phyloP scores from a whole-genome alignment of 1,140 invertebrate genomes.

The Lysiphlebus fabarum region DNA sequence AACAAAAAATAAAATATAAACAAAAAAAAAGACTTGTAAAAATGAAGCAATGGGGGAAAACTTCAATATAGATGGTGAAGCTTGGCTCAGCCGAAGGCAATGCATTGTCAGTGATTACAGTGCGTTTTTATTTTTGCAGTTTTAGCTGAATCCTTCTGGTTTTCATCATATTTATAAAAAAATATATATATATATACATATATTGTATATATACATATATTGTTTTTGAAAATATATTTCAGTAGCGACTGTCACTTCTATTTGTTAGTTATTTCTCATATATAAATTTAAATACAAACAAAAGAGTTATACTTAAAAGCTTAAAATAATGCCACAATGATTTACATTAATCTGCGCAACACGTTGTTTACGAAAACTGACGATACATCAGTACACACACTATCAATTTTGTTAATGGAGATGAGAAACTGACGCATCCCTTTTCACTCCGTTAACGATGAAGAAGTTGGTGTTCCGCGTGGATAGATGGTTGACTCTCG shows the following conservation, averaged over 20 bases:
- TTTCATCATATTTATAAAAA: no score
- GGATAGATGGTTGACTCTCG: slow-evolving; percentile 16
- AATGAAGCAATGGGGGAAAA: slow-evolving; percentile 18
- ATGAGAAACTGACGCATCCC: slow-evolving; percentile 23
- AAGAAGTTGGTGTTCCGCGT: slow-evolving; percentile 10
- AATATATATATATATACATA: no score
- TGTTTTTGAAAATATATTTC: no score
- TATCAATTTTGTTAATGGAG: slow-evolving; percentile 31
- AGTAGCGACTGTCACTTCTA: no score
- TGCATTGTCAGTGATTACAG: slow-evolving; percentile 45
- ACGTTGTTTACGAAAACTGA: slow-evolving; percentile 14
- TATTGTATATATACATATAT: no score
- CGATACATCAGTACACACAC: slow-evolving; percentile 2
- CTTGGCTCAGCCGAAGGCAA: slow-evolving; percentile 26
- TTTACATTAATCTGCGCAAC: no score
- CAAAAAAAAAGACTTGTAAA: slow-evolving; percentile 4
- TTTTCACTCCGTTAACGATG: slow-evolving; percentile 21
- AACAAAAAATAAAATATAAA: slow-evolving; percentile 17
- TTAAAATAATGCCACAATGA: no score
- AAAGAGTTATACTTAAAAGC: no score
- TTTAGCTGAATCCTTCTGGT: slow-evolving; percentile 23
- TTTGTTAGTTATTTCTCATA: slow-evolving; percentile 16
- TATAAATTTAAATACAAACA: no score
- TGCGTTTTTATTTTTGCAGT: slow-evolving; percentile 16
- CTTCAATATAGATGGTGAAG: slow-evolving; percentile 22